phyloP scores from a whole-genome alignment of 2,888 invertebrate genomes.

The Lepetodrilus schrolli region DNA sequence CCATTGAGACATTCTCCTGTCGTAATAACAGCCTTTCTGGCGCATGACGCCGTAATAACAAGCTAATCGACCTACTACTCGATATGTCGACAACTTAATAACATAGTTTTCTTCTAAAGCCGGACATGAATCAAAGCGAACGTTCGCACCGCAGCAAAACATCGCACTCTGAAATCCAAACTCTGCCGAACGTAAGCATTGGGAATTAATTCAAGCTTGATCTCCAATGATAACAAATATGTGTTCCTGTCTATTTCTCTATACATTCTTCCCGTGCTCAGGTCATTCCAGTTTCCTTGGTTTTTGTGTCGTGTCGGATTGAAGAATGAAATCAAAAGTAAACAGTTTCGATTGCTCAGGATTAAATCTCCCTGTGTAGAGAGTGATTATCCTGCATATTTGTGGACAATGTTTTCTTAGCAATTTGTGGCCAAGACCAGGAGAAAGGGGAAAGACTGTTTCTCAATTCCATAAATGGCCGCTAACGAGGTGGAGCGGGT shows the following conservation, averaged over 20 bases:
- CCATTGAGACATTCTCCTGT: neutral
- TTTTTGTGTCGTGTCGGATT: neutral
- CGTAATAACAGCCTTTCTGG: neutral
- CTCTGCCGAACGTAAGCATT: neutral
- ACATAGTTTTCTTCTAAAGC: neutral
- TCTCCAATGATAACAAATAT: conserved; percentile 7
- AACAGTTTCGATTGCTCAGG: conserved; percentile 18
- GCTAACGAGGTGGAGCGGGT: neutral
- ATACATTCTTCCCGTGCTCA: too few species aligned
- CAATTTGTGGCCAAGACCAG: neutral
- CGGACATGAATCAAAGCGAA: neutral
- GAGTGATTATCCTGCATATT: neutral
- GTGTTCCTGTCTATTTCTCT: too few species aligned
- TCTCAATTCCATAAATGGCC: neutral
- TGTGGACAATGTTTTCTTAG: conserved; percentile 3
- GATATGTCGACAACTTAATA: conserved; percentile 15
- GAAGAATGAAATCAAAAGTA: conserved; percentile 3
- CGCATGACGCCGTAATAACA: conserved; percentile 4
- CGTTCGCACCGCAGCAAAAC: neutral
- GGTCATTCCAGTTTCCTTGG: neutral
- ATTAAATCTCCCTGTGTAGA: neutral
- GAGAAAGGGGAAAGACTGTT: neutral
- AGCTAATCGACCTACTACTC: neutral
- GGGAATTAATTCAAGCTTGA: conserved; percentile 12
- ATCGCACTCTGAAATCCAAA: neutral